Percentiles rank a stretch among this genome's conserved stretches.
Conservation (phyloP, 2,888 invertebrate species). For the Lepidochrysops patricia region DNA sequence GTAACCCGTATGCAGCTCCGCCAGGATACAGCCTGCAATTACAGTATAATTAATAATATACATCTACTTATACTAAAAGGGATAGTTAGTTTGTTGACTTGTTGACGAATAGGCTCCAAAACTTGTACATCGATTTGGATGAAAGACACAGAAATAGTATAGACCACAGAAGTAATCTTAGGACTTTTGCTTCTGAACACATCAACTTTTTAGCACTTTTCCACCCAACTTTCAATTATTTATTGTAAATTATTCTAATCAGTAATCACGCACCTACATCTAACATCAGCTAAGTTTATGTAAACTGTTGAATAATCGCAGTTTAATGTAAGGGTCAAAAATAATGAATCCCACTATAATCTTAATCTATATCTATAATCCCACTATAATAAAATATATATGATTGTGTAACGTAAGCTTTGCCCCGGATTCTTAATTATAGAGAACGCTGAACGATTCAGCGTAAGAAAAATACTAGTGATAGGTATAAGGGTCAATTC, state of each 20-base stretch:
- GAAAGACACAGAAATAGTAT: too few relatives aligned
- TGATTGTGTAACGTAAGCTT: background rate
- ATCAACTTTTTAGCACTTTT: too few relatives aligned
- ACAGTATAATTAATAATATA: background rate
- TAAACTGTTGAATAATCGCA: background rate
- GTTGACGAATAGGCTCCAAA: too few relatives aligned
- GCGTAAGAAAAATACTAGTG: background rate
- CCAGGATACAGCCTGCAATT: slow-evolving; percentile 88
- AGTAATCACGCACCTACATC: background rate
- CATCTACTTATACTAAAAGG: background rate
- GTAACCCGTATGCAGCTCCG: slow-evolving; percentile 95
- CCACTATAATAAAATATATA: background rate
- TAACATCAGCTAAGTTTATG: background rate
- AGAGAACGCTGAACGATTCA: background rate
- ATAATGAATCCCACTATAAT: background rate
- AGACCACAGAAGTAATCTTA: too few relatives aligned
- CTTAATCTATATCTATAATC: background rate
- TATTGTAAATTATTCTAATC: too few relatives aligned
- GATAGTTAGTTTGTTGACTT: background rate
- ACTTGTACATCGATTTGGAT: too few relatives aligned
- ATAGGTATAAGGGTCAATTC: too few relatives aligned
- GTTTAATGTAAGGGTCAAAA: background rate
- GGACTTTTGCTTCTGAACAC: too few relatives aligned
- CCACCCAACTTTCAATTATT: too few relatives aligned
- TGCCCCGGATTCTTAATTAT: background rate